Evolutionary conservation across 2,113 vertebrate genomes (phyloP), one percentile per base, ranked within the genome.

Genomic region (Propithecus coquereli): DNA sequence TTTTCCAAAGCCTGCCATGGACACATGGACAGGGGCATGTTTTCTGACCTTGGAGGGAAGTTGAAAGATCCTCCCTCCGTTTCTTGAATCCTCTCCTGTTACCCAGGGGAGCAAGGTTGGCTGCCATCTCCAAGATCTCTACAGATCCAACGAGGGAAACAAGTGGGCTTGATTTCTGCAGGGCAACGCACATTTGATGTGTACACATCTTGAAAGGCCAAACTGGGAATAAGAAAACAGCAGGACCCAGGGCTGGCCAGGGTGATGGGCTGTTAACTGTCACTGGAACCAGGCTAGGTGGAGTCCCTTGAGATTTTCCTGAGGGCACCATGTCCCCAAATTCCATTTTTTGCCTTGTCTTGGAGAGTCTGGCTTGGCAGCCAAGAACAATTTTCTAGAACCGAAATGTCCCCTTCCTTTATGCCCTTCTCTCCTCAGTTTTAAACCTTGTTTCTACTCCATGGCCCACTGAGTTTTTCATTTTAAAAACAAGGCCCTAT

Each of bases 1-100:
- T 85, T 90, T 81, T 93, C 87, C 76, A 94, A 74, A 94, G 87
- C 37, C 61, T 94, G 63, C 22, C n/a, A 20, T 50, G 43, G 91
- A 57, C 25, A 61, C n/a, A 17, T 63, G 43, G 91, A 63, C 30
- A 47, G 59, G 68, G 59, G 47, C 54, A 34, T 30, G 37, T 57
- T 92, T 94, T 40, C 34, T 89, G 92, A 94, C 37, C 73, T 89
- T 32, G 65, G 8, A 30, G 54, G 65, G 80, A 65, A 87, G 65
- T 25, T 12, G 61, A 94, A 63, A 54, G 43, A 84, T 52, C 79
- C 34, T 85, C 4, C 43, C 40, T 91, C 2, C 27, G 37, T 61
- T 93, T 87, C n/a, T 82, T 66, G 59, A 93, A 57, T 57, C 47
- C 54, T 89, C 50, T 74, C 77, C 40, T 89, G 14, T 91, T 91